Evolutionary conservation across 2,888 invertebrate genomes (phyloP).

Genomic region (Pandemis heparana): DNA sequence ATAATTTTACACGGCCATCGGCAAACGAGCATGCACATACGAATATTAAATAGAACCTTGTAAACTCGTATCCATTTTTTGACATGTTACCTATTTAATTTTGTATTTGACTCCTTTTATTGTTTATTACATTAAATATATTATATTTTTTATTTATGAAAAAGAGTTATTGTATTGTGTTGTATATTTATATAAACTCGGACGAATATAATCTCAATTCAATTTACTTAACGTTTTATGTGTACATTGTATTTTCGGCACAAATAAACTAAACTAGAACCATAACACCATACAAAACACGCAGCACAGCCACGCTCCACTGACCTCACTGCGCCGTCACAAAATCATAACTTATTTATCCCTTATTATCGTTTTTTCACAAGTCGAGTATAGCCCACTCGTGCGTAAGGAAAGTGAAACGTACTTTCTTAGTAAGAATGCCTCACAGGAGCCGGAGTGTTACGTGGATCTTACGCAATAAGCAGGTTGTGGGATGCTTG

Average conservation of each 20-base stretch:
- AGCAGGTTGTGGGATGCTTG: slow-evolving; percentile 38
- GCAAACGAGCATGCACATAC: too few species aligned
- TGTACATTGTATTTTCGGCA: neutral
- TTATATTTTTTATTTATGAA: too few species aligned
- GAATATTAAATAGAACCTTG: too few species aligned
- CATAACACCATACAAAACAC: neutral
- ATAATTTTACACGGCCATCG: too few species aligned
- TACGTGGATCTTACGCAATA: slow-evolving; percentile 51
- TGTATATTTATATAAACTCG: too few species aligned
- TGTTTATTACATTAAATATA: too few species aligned
- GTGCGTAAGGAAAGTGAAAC: slow-evolving; percentile 76
- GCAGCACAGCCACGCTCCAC: neutral
- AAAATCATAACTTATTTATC: slow-evolving; percentile 29
- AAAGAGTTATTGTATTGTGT: too few species aligned
- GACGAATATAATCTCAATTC: too few species aligned
- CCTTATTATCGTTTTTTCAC: slow-evolving; percentile 25
- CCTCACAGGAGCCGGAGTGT: slow-evolving; percentile 63
- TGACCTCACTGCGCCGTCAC: neutral
- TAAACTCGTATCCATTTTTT: too few species aligned
- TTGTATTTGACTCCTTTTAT: too few species aligned
- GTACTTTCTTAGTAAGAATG: slow-evolving; percentile 74
- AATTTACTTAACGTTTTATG: too few species aligned
- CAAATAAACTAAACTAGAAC: neutral
- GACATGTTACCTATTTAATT: too few species aligned
- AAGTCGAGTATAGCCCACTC: slow-evolving; percentile 51